Evolutionary conservation across 2,113 vertebrate genomes (phyloP).

Genomic region (Numida meleagris): DNA sequence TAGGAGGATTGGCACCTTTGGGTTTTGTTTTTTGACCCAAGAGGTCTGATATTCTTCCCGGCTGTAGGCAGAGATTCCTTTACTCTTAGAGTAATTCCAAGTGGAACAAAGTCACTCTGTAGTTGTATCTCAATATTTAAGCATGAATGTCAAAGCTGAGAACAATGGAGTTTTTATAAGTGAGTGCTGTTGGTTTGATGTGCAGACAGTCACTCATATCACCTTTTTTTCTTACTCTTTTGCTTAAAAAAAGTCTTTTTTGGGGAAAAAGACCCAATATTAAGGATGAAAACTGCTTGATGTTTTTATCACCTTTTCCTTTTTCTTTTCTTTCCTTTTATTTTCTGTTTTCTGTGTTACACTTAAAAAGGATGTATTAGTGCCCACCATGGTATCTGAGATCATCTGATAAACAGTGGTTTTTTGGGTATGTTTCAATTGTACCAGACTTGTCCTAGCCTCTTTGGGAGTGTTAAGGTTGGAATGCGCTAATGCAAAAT

Average conservation of each 20-base stretch:
- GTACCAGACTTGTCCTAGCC: background rate
- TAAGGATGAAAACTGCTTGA: background rate
- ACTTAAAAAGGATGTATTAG: background rate
- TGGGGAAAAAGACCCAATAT: too few relatives aligned
- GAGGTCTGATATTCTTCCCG: constrained; percentile 27
- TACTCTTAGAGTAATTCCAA: background rate
- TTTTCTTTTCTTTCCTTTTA: background rate
- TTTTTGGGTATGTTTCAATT: background rate
- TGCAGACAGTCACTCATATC: background rate
- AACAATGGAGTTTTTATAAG: background rate
- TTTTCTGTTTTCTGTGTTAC: background rate
- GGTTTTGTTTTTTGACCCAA: background rate
- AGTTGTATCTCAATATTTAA: background rate
- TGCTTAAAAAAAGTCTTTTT: background rate
- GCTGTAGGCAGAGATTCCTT: background rate
- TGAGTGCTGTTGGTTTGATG: background rate
- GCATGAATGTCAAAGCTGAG: background rate
- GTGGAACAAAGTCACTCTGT: background rate
- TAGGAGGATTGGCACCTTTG: background rate
- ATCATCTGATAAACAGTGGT: background rate
- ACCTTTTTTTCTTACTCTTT: background rate
- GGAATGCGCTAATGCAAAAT: background rate
- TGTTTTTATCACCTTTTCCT: background rate
- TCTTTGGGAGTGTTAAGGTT: background rate
- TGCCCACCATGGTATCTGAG: background rate